Conservation (phyloP, 2,797 vertebrate genomes). For the Myripristis jacobus region DNA sequence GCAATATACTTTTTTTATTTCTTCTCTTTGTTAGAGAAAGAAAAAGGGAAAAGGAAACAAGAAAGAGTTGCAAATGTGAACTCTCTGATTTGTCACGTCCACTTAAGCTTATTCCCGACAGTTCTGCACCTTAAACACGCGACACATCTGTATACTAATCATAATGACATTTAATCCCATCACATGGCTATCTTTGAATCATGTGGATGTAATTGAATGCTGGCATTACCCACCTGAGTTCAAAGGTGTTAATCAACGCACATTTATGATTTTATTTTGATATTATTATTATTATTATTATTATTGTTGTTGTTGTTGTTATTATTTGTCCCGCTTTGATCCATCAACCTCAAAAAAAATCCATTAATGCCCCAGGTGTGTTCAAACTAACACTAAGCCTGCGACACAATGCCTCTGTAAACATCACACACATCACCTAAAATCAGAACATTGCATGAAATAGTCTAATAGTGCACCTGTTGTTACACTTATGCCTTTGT, state of each 20-base stretch:
- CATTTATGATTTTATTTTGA: slow-evolving; percentile 54
- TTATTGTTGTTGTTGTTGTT: slow-evolving; percentile 22
- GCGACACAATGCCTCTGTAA: slow-evolving; percentile 76
- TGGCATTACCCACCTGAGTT: slow-evolving; percentile 73
- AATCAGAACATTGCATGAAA: slow-evolving; percentile 80
- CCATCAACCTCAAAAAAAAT: slow-evolving; percentile 51
- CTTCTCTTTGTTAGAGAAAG: slow-evolving; percentile 75
- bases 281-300: slow-evolving; percentile 37
- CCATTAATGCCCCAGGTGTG: slow-evolving; percentile 58
- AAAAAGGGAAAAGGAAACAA: slow-evolving; percentile 62
- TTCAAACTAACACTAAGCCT: slow-evolving; percentile 67
- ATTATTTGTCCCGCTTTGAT: slow-evolving; percentile 57
- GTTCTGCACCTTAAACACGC: slow-evolving; percentile 78
- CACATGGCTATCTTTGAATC: slow-evolving; percentile 73
- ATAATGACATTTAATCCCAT: slow-evolving; percentile 73
- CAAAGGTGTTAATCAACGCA: slow-evolving; percentile 66
- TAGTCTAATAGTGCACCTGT: slow-evolving; percentile 81
- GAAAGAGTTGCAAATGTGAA: slow-evolving; percentile 71
- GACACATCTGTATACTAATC: slow-evolving; percentile 79
- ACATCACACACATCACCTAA: slow-evolving; percentile 68
- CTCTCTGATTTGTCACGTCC: slow-evolving; percentile 72
- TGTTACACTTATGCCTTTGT: slow-evolving; percentile 79
- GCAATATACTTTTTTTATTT: slow-evolving; percentile 85
- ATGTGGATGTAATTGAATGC: slow-evolving; percentile 78
- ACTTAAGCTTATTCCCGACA: slow-evolving; percentile 68